Evolutionary conservation across 2,113 vertebrate genomes (phyloP).

Genomic region (Rhizomys pruinosus): DNA sequence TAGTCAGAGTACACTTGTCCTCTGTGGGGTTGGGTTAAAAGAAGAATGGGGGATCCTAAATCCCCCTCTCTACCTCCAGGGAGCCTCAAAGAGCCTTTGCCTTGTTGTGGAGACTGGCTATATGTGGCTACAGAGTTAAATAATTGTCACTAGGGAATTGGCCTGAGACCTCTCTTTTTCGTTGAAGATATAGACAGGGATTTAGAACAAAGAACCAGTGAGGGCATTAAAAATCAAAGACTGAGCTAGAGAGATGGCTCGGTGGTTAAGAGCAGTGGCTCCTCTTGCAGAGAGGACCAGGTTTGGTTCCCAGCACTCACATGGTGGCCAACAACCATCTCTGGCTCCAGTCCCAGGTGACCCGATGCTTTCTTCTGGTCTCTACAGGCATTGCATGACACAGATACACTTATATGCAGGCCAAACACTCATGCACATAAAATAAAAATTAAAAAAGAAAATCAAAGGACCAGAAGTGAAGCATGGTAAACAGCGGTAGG

Average conservation of each 20-base stretch:
- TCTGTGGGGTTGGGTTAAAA: background rate
- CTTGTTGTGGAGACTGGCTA: background rate
- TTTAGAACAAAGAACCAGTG: background rate
- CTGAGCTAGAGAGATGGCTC: too few relatives aligned
- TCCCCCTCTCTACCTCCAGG: background rate
- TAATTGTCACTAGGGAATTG: background rate
- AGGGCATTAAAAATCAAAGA: background rate
- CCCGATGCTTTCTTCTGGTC: too few relatives aligned
- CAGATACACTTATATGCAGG: too few relatives aligned
- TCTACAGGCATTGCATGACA: too few relatives aligned
- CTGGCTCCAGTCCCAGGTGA: too few relatives aligned
- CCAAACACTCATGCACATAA: too few relatives aligned
- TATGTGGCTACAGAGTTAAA: background rate
- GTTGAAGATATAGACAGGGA: background rate
- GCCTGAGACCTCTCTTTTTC: background rate
- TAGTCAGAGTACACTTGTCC: fast-evolving
- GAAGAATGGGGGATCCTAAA: background rate
- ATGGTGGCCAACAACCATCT: too few relatives aligned
- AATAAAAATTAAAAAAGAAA: too few relatives aligned
- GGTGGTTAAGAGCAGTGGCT: too few relatives aligned
- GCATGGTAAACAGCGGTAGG: background rate
- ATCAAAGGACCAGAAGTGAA: background rate
- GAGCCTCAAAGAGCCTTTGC: background rate
- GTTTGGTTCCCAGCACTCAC: too few relatives aligned
- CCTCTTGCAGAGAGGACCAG: too few relatives aligned